These are phyloP conservation scores for Scartelaos histophorus DNA, from an alignment of 2,113 vertebrate species.

Conservation along the genomic window DNA sequence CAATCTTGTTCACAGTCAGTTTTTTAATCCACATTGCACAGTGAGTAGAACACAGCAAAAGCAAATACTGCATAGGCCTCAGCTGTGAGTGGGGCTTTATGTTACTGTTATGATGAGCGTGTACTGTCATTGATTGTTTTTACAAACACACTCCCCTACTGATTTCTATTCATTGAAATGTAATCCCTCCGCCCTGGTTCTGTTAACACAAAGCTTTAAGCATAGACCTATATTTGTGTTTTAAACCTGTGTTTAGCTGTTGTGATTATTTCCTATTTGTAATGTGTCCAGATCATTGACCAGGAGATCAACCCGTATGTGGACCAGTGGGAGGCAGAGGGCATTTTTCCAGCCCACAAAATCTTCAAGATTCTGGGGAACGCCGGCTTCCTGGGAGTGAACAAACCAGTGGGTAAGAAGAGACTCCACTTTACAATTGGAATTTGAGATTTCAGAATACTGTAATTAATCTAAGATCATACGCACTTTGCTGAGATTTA, in stretches of 20 bases:
- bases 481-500: no score
- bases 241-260: background rate
- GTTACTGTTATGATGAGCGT: background rate
- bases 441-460: no score
- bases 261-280: background rate
- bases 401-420: constrained; percentile 79
- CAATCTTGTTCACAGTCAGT: no score
- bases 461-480: no score
- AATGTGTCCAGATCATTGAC: constrained; percentile 77
- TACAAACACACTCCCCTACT: background rate
- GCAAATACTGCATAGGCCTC: background rate
- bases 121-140: background rate
- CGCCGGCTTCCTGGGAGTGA: constrained; percentile 82
- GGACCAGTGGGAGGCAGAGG: constrained; percentile 84
- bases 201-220: background rate
- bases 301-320: constrained; percentile 85
- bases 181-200: background rate
- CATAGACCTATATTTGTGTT: background rate
- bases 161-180: background rate
- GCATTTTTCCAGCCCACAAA: constrained; percentile 81
- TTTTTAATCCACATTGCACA: no score
- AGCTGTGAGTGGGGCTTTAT: background rate
- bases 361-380: constrained; percentile 84
- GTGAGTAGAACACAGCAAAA: no score
- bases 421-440: background rate